Base-by-base conservation (phyloP, 2,888 invertebrate species). In the Balanococcus diminutus region DNA sequence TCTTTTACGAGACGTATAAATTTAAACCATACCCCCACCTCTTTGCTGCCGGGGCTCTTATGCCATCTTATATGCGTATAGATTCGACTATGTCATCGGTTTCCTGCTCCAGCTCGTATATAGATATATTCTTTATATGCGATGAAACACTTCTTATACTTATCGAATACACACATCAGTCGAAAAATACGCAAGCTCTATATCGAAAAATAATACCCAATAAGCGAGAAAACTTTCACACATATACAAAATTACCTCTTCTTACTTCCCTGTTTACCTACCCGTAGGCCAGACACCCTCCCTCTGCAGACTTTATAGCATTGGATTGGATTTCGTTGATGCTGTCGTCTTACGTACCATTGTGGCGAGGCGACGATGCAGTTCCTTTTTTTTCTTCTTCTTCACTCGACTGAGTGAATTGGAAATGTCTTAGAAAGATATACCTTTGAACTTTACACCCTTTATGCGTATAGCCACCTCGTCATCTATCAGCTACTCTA, bases 1-100 rank as follows among this genome's bases (percentile, higher is more conserved):
- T 36, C 19, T 28, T 36, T 28, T 79, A 19, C 28, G 67, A 67
- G 81, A 28, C 81, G 81, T 25, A 46, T 46, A 81, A 81, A 81
- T 46, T 46, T 46, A 42, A 46, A 81, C 19, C 46, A 14, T 42
- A 42, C 42, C 42, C 11, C 11, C 42, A 14, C 6, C 46, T 5
- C n/a, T n/a, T 2, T 5, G 3, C 46, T 46, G 11, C 39, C 39
- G 5, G 16, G 2, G 5, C 4, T 46, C 46, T 46, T 16, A 46
- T n/a, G 16, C n/a, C 5, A n/a, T 46, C 46, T 46, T 16, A 46
- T 16, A 46, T 46, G n/a, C 46, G 46, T 46, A n/a, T 46, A 46
- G n/a, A n/a, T 46, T 46, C 46, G n/a, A 46, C 46, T 4, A 0
- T 46, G 46, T 46, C 46, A 46, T 46, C 46, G 46, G 46, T 46